Evolutionary conservation across 2,113 vertebrate species (phyloP).

Genomic region (Dicaeum eximium): DNA sequence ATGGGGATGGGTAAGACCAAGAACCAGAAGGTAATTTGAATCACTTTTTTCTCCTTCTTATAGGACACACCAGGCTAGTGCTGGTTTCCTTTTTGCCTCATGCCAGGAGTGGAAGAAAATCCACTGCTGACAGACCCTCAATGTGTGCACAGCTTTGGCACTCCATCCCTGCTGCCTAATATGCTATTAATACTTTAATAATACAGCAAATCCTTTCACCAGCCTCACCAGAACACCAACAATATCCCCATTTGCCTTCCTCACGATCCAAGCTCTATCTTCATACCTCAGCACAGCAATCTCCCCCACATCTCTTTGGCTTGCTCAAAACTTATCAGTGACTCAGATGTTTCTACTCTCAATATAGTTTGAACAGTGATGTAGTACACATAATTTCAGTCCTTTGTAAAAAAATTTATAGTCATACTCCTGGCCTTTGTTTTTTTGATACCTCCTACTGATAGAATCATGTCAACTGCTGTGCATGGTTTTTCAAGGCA

Average conservation of each 20-base stretch:
- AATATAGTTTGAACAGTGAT: neutral
- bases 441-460: neutral
- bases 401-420: neutral
- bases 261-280: neutral
- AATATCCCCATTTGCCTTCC: neutral
- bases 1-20: neutral
- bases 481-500: neutral
- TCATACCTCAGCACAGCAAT: neutral
- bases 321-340: neutral
- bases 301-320: neutral
- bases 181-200: neutral
- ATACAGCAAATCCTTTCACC: neutral
- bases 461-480: neutral
- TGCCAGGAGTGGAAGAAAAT: neutral
- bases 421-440: neutral
- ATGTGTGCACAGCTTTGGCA: neutral
- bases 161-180: neutral
- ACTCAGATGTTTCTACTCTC: neutral
- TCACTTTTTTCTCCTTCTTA: neutral
- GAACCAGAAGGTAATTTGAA: neutral
- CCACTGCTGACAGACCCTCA: neutral
- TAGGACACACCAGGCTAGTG: neutral
- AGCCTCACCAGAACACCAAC: neutral
- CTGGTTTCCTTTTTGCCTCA: neutral
- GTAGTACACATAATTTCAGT: neutral